A percentile compares a stretch with the other conserved stretches of the same genome.
Evolutionary conservation across 2,113 vertebrate genomes (phyloP).

Genomic region (Grus americana): DNA sequence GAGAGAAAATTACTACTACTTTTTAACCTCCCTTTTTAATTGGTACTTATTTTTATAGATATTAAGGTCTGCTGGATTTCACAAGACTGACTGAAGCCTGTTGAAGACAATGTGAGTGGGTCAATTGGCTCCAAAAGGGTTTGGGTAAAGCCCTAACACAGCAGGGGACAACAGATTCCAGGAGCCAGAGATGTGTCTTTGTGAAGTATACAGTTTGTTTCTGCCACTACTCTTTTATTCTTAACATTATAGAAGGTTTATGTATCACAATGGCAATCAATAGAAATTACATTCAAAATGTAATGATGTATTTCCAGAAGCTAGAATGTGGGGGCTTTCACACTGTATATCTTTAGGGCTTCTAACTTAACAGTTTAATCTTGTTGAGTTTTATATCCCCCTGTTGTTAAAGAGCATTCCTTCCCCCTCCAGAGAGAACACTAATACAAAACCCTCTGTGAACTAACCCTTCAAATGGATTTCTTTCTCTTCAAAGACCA

Average conservation of each 20-base stretch:
- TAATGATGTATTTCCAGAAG: slow-evolving; percentile 32
- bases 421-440: not conserved
- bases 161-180: not conserved
- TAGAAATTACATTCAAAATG: slow-evolving; percentile 17
- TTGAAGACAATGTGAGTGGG: not conserved
- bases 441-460: not conserved
- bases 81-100: not conserved
- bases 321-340: not conserved
- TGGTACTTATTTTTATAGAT: not conserved
- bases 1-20: not conserved
- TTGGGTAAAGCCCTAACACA: not conserved
- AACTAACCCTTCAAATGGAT: not conserved
- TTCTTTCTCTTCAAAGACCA: not conserved
- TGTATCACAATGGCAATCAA: not conserved
- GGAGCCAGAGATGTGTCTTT: not conserved
- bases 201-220: not conserved
- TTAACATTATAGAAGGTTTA: slow-evolving; percentile 1
- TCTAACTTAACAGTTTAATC: not conserved
- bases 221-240: not conserved
- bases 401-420: not conserved
- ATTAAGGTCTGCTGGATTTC: not conserved
- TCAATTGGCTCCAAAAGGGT: not conserved
- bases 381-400: slow-evolving; percentile 14
- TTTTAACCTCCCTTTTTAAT: not conserved
- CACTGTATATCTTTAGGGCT: not conserved